A percentile compares a stretch with the other conserved stretches of the same genome.
These are phyloP conservation scores for Achlya flavicornis DNA, from an alignment of 2,888 invertebrate genomes.

Conservation along the genomic window DNA sequence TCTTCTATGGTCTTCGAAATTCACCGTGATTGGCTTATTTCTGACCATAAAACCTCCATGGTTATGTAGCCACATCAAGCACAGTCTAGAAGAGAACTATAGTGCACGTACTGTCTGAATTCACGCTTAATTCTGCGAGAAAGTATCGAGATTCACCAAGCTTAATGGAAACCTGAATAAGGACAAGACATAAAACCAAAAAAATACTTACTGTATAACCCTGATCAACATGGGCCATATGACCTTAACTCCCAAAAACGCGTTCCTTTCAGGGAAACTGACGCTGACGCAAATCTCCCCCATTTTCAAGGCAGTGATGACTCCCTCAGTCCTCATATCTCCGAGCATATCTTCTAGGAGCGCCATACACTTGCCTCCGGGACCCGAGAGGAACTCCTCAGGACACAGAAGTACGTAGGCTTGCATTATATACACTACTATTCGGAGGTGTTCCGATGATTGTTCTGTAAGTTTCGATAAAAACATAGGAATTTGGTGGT, in stretches of 20 bases:
- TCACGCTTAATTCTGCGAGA: too few relatives aligned
- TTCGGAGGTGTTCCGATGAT: slow-evolving; percentile 91
- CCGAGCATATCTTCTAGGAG: slow-evolving; percentile 88
- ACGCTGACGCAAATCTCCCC: slow-evolving; percentile 88
- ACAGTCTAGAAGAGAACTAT: too few relatives aligned
- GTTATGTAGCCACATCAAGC: too few relatives aligned
- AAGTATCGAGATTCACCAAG: too few relatives aligned
- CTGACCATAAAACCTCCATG: too few relatives aligned
- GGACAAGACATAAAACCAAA: too few relatives aligned
- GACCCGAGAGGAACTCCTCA: slow-evolving; percentile 88
- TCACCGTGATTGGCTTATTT: too few relatives aligned
- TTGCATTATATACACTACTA: slow-evolving; percentile 91
- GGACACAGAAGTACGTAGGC: slow-evolving; percentile 92
- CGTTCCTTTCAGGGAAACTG: slow-evolving; percentile 88
- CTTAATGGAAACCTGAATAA: too few relatives aligned
- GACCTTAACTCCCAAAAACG: slow-evolving; percentile 85
- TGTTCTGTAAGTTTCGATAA: slow-evolving; percentile 82
- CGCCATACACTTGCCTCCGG: slow-evolving; percentile 88
- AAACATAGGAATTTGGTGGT: too few relatives aligned
- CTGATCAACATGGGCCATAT: slow-evolving; percentile 76
- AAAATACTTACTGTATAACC: slow-evolving; percentile 67
- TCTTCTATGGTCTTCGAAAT: too few relatives aligned
- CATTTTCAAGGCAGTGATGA: slow-evolving; percentile 87
- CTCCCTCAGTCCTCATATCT: slow-evolving; percentile 86
- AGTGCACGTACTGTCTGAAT: too few relatives aligned